Percentiles rank a stretch among this genome's conserved stretches.
These are phyloP conservation scores for Eupelmus urozonus DNA, from an alignment of 2,888 invertebrate species.

Conservation along the genomic window DNA sequence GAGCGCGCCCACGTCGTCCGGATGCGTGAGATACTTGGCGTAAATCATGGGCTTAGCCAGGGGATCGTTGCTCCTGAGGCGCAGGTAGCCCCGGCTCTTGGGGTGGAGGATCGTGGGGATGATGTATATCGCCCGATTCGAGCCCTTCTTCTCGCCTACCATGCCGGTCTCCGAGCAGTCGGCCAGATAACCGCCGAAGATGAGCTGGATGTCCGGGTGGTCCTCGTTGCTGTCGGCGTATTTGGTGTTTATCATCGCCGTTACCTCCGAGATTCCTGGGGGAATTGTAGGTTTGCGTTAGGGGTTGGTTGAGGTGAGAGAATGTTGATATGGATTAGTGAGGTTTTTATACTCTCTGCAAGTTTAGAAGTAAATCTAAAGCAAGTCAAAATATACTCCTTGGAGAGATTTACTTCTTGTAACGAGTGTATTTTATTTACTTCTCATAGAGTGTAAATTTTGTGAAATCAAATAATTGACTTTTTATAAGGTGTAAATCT, in stretches of 20 bases:
- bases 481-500: too few relatives aligned
- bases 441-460: too few relatives aligned
- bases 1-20: slow-evolving; percentile 87
- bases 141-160: slow-evolving; percentile 87
- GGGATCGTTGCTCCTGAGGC: slow-evolving; percentile 88
- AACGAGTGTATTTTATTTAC: too few relatives aligned
- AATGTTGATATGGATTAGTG: too few relatives aligned
- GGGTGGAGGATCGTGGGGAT: slow-evolving; percentile 92
- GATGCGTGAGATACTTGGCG: slow-evolving; percentile 88
- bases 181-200: slow-evolving; percentile 92
- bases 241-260: slow-evolving; percentile 89
- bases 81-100: slow-evolving; percentile 88
- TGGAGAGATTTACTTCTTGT: too few relatives aligned
- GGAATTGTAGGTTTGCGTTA: not conserved
- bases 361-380: too few relatives aligned
- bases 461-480: too few relatives aligned
- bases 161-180: slow-evolving; percentile 92
- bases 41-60: slow-evolving; percentile 89
- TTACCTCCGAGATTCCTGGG: slow-evolving; percentile 88
- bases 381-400: too few relatives aligned
- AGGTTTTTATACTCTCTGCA: too few relatives aligned
- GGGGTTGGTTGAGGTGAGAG: too few relatives aligned
- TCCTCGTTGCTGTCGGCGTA: slow-evolving; percentile 86
- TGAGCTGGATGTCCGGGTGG: slow-evolving; percentile 91
- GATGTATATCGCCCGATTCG: slow-evolving; percentile 84